Evolutionary conservation across 2,113 vertebrate species (phyloP).

Genomic region (Neodontobutis hainanensis): DNA sequence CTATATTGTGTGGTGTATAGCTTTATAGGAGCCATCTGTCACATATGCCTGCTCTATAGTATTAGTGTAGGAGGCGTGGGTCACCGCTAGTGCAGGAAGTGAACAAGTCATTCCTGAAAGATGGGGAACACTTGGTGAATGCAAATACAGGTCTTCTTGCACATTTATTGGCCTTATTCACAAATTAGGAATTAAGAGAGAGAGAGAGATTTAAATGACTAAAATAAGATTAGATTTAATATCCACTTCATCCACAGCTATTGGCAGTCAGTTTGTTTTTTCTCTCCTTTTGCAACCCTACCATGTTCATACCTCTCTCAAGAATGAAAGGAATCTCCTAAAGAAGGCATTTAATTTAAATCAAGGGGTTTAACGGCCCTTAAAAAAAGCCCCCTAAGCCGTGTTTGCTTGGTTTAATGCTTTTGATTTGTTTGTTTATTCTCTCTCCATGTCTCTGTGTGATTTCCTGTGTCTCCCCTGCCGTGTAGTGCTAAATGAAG

Average conservation of each 20-base stretch:
- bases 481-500: constrained; percentile 69
- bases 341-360: constrained; percentile 65
- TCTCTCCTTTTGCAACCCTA: constrained; percentile 26
- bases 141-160: not conserved
- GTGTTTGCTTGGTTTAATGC: constrained; percentile 64
- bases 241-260: constrained; percentile 19
- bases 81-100: too few relatives aligned
- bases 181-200: constrained; percentile 3
- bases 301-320: constrained; percentile 10
- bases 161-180: not conserved
- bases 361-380: constrained; percentile 59
- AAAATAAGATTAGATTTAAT: constrained; percentile 23
- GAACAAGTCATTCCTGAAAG: too few relatives aligned
- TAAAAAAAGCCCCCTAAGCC: constrained; percentile 49
- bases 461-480: constrained; percentile 65
- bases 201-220: not conserved
- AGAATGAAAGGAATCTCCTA: constrained; percentile 35
- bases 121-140: not conserved
- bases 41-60: too few relatives aligned
- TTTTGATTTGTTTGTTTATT: constrained; percentile 81
- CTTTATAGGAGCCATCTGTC: too few relatives aligned
- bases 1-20: too few relatives aligned
- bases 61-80: too few relatives aligned
- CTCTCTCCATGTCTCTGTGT: constrained; percentile 49
- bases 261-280: constrained; percentile 27